These are phyloP conservation scores for Thereva unica DNA, from an alignment of 2,888 invertebrate species.

Conservation along the genomic window DNA sequence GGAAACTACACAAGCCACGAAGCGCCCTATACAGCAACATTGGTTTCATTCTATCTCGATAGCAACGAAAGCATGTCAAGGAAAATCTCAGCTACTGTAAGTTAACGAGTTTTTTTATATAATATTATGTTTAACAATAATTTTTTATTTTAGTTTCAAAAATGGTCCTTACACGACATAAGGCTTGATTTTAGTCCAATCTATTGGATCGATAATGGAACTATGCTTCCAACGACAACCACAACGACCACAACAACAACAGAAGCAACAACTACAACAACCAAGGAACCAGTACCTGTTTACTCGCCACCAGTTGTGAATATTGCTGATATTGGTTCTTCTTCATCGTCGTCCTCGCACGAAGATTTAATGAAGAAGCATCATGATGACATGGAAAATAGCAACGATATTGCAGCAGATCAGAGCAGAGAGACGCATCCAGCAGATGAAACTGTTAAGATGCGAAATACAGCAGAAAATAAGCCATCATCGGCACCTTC, in stretches of 20 bases:
- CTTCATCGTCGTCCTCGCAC: slow-evolving; percentile 18
- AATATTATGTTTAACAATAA: not conserved
- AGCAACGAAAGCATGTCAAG: slow-evolving; percentile 53
- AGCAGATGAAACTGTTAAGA: slow-evolving; percentile 23
- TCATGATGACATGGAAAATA: slow-evolving; percentile 25
- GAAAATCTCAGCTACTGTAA: slow-evolving; percentile 53
- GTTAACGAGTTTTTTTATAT: slow-evolving; percentile 26
- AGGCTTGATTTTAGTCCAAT: slow-evolving; percentile 74
- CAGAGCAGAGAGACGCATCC: slow-evolving; percentile 28
- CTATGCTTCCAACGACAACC: slow-evolving; percentile 75
- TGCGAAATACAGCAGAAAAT: slow-evolving; percentile 23
- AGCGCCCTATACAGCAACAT: slow-evolving; percentile 72
- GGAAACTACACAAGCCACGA: slow-evolving; percentile 76
- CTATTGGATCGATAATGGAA: slow-evolving; percentile 76
- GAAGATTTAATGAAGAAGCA: slow-evolving; percentile 15
- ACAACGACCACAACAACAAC: slow-evolving; percentile 66
- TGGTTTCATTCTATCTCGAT: slow-evolving; percentile 64
- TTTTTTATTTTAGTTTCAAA: slow-evolving; percentile 54
- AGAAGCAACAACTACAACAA: slow-evolving; percentile 60
- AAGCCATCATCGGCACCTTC: slow-evolving; percentile 16
- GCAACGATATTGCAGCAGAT: slow-evolving; percentile 33
- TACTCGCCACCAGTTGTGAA: slow-evolving; percentile 55
- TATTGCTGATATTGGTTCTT: slow-evolving; percentile 42
- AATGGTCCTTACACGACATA: slow-evolving; percentile 70
- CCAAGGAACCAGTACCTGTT: slow-evolving; percentile 60